Evolutionary conservation across 1,140 invertebrate species (phyloP).

Genomic region (Brachystomella parvula): DNA sequence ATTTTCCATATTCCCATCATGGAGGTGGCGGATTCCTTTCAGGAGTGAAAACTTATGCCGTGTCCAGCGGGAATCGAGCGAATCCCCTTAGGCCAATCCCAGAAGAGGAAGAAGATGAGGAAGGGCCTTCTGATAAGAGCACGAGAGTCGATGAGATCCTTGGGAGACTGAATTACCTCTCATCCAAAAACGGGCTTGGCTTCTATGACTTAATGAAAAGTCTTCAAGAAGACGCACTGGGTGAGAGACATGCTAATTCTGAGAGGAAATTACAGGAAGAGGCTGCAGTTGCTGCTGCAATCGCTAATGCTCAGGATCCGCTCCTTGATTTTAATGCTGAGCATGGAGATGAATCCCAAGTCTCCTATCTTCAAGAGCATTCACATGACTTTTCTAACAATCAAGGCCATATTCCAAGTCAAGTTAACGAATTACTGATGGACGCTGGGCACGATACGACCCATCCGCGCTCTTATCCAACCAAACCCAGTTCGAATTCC

Average conservation of each 20-base stretch:
- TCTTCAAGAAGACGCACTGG: background rate
- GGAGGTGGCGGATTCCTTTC: background rate
- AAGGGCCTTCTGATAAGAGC: background rate
- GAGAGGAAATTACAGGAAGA: background rate
- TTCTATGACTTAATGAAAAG: background rate
- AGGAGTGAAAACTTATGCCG: background rate
- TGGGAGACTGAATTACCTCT: background rate
- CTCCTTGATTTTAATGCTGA: no score
- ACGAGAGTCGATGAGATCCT: background rate
- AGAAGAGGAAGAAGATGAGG: background rate
- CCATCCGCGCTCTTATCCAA: no score
- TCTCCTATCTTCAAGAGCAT: background rate
- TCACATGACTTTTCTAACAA: background rate
- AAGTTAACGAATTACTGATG: background rate
- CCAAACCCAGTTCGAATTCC: no score
- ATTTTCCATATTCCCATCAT: background rate
- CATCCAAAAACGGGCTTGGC: background rate
- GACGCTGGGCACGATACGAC: background rate
- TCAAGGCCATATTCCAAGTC: background rate
- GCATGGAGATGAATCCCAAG: background rate
- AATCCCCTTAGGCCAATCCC: background rate
- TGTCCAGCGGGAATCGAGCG: background rate
- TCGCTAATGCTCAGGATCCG: background rate
- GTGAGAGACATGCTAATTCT: background rate
- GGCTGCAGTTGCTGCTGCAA: background rate